Evolutionary conservation across 2,888 invertebrate genomes (phyloP).

Genomic region (Mythimna loreyi): DNA sequence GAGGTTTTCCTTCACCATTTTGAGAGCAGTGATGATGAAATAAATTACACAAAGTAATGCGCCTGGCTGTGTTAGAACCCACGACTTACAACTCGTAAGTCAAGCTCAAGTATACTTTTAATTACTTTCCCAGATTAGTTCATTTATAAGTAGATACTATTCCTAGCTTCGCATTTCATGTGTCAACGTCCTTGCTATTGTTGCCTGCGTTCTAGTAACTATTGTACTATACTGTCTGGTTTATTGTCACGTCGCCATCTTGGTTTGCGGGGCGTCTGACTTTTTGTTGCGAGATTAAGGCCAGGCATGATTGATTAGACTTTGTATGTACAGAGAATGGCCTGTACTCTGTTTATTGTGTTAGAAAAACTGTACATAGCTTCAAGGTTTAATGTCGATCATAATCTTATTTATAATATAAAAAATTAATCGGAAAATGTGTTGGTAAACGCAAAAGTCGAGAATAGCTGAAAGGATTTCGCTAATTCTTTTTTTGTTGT

Average conservation of each 20-base stretch:
- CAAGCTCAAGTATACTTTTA: too few relatives aligned
- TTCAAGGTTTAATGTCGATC: not conserved
- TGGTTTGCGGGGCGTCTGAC: conserved; percentile 21
- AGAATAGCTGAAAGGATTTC: too few relatives aligned
- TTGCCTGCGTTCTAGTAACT: conserved; percentile 5
- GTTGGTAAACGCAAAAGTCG: too few relatives aligned
- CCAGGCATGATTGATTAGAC: conserved; percentile 35
- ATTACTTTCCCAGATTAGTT: not conserved
- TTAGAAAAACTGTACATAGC: not conserved
- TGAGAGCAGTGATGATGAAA: too few relatives aligned
- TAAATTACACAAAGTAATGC: too few relatives aligned
- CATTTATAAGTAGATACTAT: too few relatives aligned
- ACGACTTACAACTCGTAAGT: too few relatives aligned
- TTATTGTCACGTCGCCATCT: conserved; percentile 32
- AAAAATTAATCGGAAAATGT: too few relatives aligned
- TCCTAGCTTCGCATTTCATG: not conserved
- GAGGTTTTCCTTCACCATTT: too few relatives aligned
- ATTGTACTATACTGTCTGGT: conserved; percentile 13
- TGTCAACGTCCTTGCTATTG: conserved; percentile 9
- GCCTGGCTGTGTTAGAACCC: too few relatives aligned
- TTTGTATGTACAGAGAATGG: conserved; percentile 7
- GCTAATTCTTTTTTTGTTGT: too few relatives aligned
- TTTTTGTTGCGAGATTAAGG: conserved; percentile 39
- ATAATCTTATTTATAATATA: too few relatives aligned
- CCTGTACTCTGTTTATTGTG: conserved; percentile 3